Percentiles rank a stretch among this genome's conserved stretches.
phyloP scores from a whole-genome alignment of 2,888 invertebrate genomes.

The Dorcus parallelipipedus region DNA sequence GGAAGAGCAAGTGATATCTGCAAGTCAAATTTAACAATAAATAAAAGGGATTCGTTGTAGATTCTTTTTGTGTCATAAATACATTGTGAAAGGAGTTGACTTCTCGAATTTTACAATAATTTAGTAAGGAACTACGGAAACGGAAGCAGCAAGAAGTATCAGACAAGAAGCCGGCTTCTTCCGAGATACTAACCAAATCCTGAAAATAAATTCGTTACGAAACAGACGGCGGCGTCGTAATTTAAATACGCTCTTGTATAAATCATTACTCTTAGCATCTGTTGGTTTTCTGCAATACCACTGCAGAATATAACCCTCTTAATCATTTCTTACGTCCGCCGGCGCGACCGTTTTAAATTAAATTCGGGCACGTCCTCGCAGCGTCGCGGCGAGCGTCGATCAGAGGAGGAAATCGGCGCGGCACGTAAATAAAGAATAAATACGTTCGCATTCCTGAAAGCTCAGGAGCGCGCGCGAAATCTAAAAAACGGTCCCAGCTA shows the following conservation, averaged over 20 bases:
- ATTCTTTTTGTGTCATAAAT: no score
- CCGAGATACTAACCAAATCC: constrained; percentile 3
- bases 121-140: no score
- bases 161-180: no score
- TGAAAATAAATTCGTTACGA: constrained; percentile 10
- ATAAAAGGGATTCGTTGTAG: no score
- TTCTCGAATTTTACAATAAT: no score
- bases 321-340: constrained; percentile 3
- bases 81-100: no score
- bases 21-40: no score
- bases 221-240: constrained; percentile 8
- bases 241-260: constrained; percentile 24
- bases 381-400: not conserved
- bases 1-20: not conserved
- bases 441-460: not conserved
- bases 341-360: not conserved
- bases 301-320: constrained; percentile 7
- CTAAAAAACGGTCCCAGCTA: constrained; percentile 20
- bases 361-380: not conserved
- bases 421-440: not conserved
- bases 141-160: no score
- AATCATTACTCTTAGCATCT: constrained; percentile 31
- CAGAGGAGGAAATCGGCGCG: not conserved
- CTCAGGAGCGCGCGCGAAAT: constrained; percentile 19
- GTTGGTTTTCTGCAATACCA: constrained; percentile 7